Percentiles rank a stretch among this genome's conserved stretches.
Evolutionary conservation across 1,140 invertebrate genomes (phyloP).

Genomic region (Nephila pilipes): DNA sequence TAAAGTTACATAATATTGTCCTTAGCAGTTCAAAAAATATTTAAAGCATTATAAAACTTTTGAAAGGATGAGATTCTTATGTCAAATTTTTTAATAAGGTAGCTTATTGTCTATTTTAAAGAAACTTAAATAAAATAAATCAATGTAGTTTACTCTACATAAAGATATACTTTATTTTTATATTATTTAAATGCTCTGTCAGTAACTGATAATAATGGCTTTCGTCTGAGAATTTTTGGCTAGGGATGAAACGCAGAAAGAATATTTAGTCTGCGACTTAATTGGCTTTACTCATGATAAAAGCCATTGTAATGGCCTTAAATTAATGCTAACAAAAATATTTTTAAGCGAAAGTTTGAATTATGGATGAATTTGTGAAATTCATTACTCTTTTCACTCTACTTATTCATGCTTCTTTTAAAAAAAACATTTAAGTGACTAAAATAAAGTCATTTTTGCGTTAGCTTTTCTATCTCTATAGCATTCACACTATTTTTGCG

Average conservation of each 20-base stretch:
- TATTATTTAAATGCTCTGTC: constrained; percentile 10
- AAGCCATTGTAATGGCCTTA: background rate
- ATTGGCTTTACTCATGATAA: background rate
- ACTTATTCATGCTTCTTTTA: background rate
- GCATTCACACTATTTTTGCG: background rate
- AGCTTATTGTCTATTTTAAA: background rate
- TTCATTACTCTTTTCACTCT: background rate
- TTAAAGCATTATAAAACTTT: background rate
- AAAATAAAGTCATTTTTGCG: background rate
- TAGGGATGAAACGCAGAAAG: background rate
- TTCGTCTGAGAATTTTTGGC: background rate
- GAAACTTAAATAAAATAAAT: background rate
- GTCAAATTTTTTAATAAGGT: background rate
- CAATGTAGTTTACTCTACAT: background rate
- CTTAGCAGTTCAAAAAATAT: background rate
- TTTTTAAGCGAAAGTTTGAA: background rate
- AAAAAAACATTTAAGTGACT: background rate
- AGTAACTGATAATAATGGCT: constrained; percentile 7
- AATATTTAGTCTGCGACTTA: background rate
- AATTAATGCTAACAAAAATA: constrained; percentile 8
- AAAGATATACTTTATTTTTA: background rate
- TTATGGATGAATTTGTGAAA: background rate
- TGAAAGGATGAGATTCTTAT: too few species aligned
- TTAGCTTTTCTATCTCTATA: background rate
- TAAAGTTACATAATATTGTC: too few species aligned